Base-by-base conservation (phyloP, 2,888 invertebrate species). In the Emmelina monodactyla region DNA sequence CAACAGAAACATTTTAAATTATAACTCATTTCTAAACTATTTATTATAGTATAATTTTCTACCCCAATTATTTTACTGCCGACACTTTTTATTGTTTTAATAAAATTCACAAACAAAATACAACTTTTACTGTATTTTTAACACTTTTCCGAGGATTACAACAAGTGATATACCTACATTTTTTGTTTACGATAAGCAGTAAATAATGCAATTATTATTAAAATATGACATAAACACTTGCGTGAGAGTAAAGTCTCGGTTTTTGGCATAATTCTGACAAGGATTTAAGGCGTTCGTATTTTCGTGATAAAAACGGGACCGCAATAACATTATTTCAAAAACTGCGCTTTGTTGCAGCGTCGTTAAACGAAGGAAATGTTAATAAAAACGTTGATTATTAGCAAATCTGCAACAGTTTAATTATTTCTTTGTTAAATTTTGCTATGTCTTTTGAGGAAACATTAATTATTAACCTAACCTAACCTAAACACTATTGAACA, bases 61-160 rank as follows among this genome's bases (percentile, higher is more conserved):
- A 65, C 61, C 59, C 78, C 78, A 78, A 78, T 78, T 78, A 79
- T 76, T 73, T 57, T 53, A 45, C 44, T 46, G 66, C 63, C 66
- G 78, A 76, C 76, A 76, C 63, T 55, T 75, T 78, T 76, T 76
- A 76, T 71, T 76, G 73, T 76, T 72, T 54, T 66, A 58, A 50
- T 62, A 60, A 61, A 53, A 33, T 33, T 41, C 32, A 32, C 34
- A 37, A 40, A 44, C 64, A 72, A 75, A 71, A 70, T 71, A 58
- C 58, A 53, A 49, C 50, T 58, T 66, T 69, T 62, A 60, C 9
- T 6, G 9, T 61, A 62, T 25, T n/a, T 25, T 25, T 25, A 9
- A 25, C 11, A 25, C 62, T 62, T 52, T 55, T 51, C 47, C 22
- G 41, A 52, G 32, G 53, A 54, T 60, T 64, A 64, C 58, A 53